Base-by-base conservation (phyloP, 2,888 invertebrate species). In the Lymantria monacha region DNA sequence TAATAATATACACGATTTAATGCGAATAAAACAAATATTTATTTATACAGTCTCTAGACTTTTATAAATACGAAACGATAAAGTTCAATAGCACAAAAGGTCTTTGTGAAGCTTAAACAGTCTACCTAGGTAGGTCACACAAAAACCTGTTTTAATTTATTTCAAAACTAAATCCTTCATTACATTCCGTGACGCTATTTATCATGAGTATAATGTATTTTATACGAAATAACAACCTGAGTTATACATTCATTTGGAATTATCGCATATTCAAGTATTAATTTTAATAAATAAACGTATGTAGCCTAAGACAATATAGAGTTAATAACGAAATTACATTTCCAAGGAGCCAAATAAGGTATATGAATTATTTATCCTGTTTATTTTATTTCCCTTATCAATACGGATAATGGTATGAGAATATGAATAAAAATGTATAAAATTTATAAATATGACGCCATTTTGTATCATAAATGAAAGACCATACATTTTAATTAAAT, bases 61-160 rank as follows among this genome's bases (percentile, higher is more conserved):
- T n/a, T n/a, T 30, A 33, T 36, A 15, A 43, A 36, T 12, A 42
- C 10, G 7, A 9, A 43, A 3, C 30, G 22, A 37, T 43, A 62
- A 62, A 62, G 60, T 63, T 61, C 63, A 61, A 58, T 62, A 61
- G 40, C 59, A 58, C 59, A 61, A 59, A 62, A 49, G 44, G 43
- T 48, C 49, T 51, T 62, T 61, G 60, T 62, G 40, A 40, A 42
- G 40, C 31, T 41, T 40, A 47, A 55, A 62, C 63, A 22, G 15
- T 37, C 9, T 33, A 8, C 7, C 31, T 51, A 48, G 60, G 59
- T 58, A 51, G 60, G 60, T 58, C 63, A 58, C 12, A 30, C 43
- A n/a, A 55, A 61, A 61, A n/a, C n/a, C 60, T 47, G 49, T 59
- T 60, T 62, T 51, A 22, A 3, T 3, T 22, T 5, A 22, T 22